Evolutionary conservation across 2,113 vertebrate genomes (phyloP), one percentile per base, ranked within the genome.

Genomic region (Hyperopisus bebe): DNA sequence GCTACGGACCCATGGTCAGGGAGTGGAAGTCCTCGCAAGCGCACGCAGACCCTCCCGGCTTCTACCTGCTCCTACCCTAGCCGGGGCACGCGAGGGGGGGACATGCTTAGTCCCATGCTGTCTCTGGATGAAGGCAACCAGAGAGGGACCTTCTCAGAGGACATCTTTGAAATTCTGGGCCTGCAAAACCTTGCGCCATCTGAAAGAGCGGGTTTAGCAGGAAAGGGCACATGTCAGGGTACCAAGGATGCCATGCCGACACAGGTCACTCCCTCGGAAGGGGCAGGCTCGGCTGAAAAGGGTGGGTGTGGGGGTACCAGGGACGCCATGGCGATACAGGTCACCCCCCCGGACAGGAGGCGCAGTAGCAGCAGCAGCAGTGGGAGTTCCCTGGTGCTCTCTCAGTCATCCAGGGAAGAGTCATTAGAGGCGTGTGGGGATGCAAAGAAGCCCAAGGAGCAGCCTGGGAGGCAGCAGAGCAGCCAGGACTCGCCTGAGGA

Each of bases 21-120:
- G 0, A 95, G 96, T 15, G 55, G 5, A 0, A 95, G 96, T 19
- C 92, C 97, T 7, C 96, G 98, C 88, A 99, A 99, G 91, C 96
- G 98, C 91, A 99, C 98, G 1, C 98, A 99, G 92, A 99, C 98
- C 0, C 93, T 99, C 2, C 98, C 98, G 0, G 95, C 94, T 89
- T 94, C 97, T 89, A 97, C 94, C 90, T 95, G 95, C 58, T 93
- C 94, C 0, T 90, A 93, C 7, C 92, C 62, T 0, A 95, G 27
- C 6, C 44, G 0, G 93, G 89, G 90, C 42, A 93, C 92, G 13
- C 94, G 93, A 74, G 92, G 93, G 0, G 93, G 92, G 0, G 92
- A 90, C 74, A 88, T 93, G 27, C 27, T 58, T 94, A 94, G 19
- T n/a, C 80, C 89, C 35, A 19, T 39, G 10, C 80, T 58, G 1